These are phyloP conservation scores for Rhynchomys soricoides DNA, from an alignment of 2,113 vertebrate genomes.

Conservation along the genomic window DNA sequence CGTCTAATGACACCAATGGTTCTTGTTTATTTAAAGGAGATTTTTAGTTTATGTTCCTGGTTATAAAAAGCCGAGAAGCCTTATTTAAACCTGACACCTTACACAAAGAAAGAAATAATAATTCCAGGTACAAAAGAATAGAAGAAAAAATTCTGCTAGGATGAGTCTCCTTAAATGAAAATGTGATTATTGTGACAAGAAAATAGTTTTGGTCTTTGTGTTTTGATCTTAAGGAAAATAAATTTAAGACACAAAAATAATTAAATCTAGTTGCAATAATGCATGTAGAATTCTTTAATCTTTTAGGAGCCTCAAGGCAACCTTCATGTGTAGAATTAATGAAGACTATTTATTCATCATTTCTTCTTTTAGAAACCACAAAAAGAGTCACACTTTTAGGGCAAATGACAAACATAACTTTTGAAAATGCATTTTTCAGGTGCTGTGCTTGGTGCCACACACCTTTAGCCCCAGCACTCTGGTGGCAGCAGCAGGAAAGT, in stretches of 20 bases:
- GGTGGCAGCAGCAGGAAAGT: neutral
- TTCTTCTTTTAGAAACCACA: conserved; percentile 50
- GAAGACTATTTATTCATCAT: neutral
- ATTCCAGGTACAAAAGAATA: conserved; percentile 20
- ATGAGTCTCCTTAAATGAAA: neutral
- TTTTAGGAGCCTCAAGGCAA: conserved; percentile 21
- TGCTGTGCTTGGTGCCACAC: neutral
- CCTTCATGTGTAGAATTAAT: neutral
- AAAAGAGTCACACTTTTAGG: conserved; percentile 43
- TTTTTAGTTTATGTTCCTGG: conserved; percentile 25
- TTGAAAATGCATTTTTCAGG: conserved; percentile 51
- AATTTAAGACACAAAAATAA: neutral
- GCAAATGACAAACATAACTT: conserved; percentile 51
- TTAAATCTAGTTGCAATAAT: conserved; percentile 37
- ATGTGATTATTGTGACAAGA: neutral
- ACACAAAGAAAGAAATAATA: neutral
- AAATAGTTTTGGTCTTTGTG: neutral
- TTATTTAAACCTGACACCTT: conserved; percentile 42
- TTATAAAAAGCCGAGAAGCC: neutral
- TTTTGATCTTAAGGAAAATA: conserved; percentile 34
- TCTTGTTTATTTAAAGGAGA: neutral
- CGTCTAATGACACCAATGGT: neutral
- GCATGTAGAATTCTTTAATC: conserved; percentile 47
- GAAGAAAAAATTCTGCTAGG: neutral
- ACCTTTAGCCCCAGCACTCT: neutral